phyloP scores from a whole-genome alignment of 30 jellyfish, hydroid and myxozoan genomes.

The Aurelia coerulea region DNA sequence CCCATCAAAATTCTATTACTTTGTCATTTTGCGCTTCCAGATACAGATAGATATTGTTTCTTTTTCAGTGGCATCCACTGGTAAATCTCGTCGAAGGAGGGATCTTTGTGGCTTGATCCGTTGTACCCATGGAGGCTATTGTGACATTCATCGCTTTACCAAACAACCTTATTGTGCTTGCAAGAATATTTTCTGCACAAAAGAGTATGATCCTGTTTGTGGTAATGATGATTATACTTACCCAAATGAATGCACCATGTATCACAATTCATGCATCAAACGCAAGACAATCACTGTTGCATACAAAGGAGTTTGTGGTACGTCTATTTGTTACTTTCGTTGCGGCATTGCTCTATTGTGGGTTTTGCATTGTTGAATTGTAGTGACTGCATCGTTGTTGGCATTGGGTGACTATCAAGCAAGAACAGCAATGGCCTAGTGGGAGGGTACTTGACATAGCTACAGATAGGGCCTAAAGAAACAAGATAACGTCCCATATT shows the following conservation, averaged over 20 bases:
- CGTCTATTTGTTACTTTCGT: slow-evolving; percentile 1
- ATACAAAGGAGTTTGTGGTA: slow-evolving; percentile 91
- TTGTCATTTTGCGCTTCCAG: too few relatives aligned
- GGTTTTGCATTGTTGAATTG: too few relatives aligned
- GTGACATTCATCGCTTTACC: slow-evolving; percentile 64
- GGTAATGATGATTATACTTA: slow-evolving; percentile 85
- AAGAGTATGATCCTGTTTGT: slow-evolving; percentile 91
- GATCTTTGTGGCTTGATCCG: slow-evolving; percentile 57
- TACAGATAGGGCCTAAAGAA: too few relatives aligned
- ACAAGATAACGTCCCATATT: too few relatives aligned
- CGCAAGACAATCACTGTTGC: slow-evolving; percentile 65
- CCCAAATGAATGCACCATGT: slow-evolving; percentile 88
- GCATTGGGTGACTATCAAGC: too few relatives aligned
- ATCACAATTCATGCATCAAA: slow-evolving; percentile 84
- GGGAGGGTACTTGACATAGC: too few relatives aligned
- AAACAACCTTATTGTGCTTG: slow-evolving; percentile 86
- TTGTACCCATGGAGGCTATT: slow-evolving; percentile 80
- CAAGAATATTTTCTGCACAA: slow-evolving; percentile 72
- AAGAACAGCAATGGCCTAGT: too few relatives aligned
- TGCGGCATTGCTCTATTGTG: too few relatives aligned
- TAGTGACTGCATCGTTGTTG: too few relatives aligned
- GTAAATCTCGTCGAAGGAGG: slow-evolving; percentile 52
- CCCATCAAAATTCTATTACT: too few relatives aligned
- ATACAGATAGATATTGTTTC: too few relatives aligned
- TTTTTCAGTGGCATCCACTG: slow-evolving; percentile 31